Base-by-base conservation (phyloP, 2,797 vertebrate genomes). In the Pseudocheirus occidentalis region DNA sequence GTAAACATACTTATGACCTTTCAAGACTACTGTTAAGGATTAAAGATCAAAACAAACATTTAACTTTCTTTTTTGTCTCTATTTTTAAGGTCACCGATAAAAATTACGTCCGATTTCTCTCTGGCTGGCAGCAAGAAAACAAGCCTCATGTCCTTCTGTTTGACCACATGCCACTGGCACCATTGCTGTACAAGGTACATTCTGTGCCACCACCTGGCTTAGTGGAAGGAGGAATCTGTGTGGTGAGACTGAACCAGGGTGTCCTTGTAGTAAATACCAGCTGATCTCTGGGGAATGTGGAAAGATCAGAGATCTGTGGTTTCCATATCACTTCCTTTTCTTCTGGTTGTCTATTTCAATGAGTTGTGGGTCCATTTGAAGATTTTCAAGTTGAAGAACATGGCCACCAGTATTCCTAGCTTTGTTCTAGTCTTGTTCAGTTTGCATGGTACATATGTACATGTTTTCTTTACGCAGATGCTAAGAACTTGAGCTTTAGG, bases 131-230 rank as follows among this genome's bases (percentile, higher is more conserved):
- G 95, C 99, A 99, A 13, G 99, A 99, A 93, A 99, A 99, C 98
- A 99, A 99, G 97, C 99, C 99, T 0, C 99, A 99, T 0, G 99
- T 99, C 95, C 99, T 99, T 90, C 98, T 99, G n/a, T 99, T 99
- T 13, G 99, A 99, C 98, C 99, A 99, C 95, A 98, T 99, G 97
- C 99, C 99, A 4, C 97, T 91, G 0, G 99, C 99, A 55, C 99
- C 99, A 0, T 98, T 99, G 3, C 95, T 99, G 0, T 99, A 99
- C 98, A 99, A 99, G 99, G 99, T 99, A 99, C 92, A n/a, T 21
- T 0, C 1, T 46, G 0, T 55, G 40, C 91, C 66, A 66, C 31
- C n/a, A 9, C 7, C 14, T 14, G 1, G 40, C 52, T n/a, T 28
- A 10, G 58, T 53, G 11, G 55, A 24, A 93, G 90, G 52, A 0